Base-by-base conservation (phyloP, 2,797 vertebrate species). In the Scolopax rusticola region DNA sequence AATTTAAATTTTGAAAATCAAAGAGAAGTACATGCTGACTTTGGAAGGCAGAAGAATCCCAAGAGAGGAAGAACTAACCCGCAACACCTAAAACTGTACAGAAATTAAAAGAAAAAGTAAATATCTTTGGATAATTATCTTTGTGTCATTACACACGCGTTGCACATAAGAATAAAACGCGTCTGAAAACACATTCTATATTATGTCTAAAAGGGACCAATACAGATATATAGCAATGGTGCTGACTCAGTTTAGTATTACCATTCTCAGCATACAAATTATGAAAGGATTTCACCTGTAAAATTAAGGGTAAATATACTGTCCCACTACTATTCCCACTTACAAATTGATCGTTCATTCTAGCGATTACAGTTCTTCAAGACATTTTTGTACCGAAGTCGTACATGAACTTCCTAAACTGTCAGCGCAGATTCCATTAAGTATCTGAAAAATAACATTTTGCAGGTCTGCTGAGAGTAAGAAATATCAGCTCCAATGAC, bases 141-240 rank as follows among this genome's bases (percentile, higher is more conserved):
- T 38, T 36, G 4, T 6, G 3, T 40, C 30, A 50, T 51, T 69
- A 84, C 3, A 32, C 16, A 25, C 6, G 28, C 0, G 24, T 43
- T 15, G 8, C 1, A 1, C 2, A 0, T 3, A 60, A 48, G 5
- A 50, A 15, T 20, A 90, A 76, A 65, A 25, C 11, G 5, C 3
- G 17, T 71, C 47, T 75, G n/a, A 33, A 92, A 93, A n/a, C 33
- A 84, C 61, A 68, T 43, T 67, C 54, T 68, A 3, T 47, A 47
- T 18, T 57, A 43, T 25, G 57, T 59, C 21, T 48, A n/a, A 79
- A 78, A 76, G 15, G 10, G 47, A 71, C 6, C 19, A 45, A 28
- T 90, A 57, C 1, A 70, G 53, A 73, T 28, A 43, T 1, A 63
- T 88, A 71, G 7, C 15, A 51, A 36, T 7, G 6, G 11, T 40